Base-by-base conservation (phyloP, 2,888 invertebrate species). In the Lasioglossum lativentre region DNA sequence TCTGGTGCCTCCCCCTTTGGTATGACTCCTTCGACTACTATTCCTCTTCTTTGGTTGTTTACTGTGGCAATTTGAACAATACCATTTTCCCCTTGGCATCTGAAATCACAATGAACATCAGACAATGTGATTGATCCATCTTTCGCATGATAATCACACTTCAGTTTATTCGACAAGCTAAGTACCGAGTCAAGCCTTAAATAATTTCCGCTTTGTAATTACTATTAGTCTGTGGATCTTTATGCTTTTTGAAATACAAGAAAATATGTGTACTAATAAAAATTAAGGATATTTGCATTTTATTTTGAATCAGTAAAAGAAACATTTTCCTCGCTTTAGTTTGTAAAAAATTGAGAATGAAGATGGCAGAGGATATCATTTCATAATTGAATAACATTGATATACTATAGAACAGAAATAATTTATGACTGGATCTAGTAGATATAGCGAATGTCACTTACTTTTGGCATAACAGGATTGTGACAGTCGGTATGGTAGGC, bases 401-500 rank as follows among this genome's bases (percentile, higher is more conserved):
- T 8, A 34, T 16, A 30, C 6, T 63, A 19, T 19, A n/a, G n/a
- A 63, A 30, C 34, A 3, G 19, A 3, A 30, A 34, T 63, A 30
- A 30, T 63, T 30, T 63, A 34, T 19, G 63, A 19, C 63, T 19
- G 2, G 30, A 19, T 34, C 14, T 34, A 19, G 30, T 8, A 0
- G 30, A 19, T 30, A 56, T 4, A 52, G 3, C 38, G 16, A 68
- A 42, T 19, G 30, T 75, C 45, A 87, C 89, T 89, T 93, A 97
- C 97, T 96, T 98, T 98, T 92, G 97, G 96, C 93, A 98, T 95
- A 63, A 98, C 98, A 66, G 99, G 99, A 94, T 98, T 98, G 93
- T 99, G 97, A 95, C 99, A 99, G 95, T 98, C 98, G 87, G 98
- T 97, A 95, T 99, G 99, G 95, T 98, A 98, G 78, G 98, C 98